Evolutionary conservation across 2,888 invertebrate genomes (phyloP).

Genomic region (Alloscopus bannaensis): DNA sequence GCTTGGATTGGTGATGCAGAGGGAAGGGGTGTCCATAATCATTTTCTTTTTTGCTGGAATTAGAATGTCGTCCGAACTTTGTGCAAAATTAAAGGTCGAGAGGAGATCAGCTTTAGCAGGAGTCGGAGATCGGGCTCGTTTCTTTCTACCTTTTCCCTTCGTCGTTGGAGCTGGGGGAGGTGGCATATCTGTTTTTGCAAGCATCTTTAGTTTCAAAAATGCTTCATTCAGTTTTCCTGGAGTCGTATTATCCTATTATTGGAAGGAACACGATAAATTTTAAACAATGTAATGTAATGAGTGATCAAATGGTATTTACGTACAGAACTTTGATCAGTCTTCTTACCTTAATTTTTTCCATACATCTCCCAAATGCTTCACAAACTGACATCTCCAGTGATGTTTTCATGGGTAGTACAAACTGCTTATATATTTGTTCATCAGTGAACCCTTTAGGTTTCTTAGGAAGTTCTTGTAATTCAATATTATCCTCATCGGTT

Average conservation of each 20-base stretch:
- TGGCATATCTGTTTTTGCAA: constrained; percentile 39
- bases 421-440: constrained; percentile 24
- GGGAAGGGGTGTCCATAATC: constrained; percentile 40
- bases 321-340: no score
- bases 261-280: neutral
- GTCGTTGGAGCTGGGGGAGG: constrained; percentile 33
- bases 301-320: no score
- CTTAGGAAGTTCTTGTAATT: neutral
- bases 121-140: constrained; percentile 27
- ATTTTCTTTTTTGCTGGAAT: constrained; percentile 45
- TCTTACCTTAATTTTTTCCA: constrained; percentile 25
- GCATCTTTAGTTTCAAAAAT: no score
- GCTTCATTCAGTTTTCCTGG: constrained; percentile 4
- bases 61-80: neutral
- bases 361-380: constrained; percentile 11
- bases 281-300: neutral
- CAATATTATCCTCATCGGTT: constrained; percentile 13
- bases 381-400: constrained; percentile 15
- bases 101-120: constrained; percentile 30
- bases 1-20: no score
- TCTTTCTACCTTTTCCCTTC: neutral
- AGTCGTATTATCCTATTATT: constrained; percentile 16
- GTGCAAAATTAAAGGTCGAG: constrained; percentile 41
- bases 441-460: neutral
- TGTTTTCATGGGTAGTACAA: constrained; percentile 27